A percentile compares a stretch with the other conserved stretches of the same genome.
phyloP scores from a whole-genome alignment of 2,797 vertebrate species.

The Gymnothorax javanicus region DNA sequence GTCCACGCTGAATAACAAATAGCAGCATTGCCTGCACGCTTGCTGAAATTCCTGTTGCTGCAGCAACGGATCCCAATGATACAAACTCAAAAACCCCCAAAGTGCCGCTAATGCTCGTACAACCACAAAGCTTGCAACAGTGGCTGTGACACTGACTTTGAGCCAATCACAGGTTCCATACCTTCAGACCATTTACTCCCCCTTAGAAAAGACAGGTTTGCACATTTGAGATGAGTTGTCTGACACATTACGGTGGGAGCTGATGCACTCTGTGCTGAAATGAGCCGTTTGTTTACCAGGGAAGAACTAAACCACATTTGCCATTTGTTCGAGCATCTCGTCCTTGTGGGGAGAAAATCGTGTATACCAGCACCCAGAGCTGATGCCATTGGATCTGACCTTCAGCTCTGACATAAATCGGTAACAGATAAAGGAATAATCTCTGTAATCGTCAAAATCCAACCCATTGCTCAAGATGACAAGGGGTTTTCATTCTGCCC shows the following conservation, averaged over 20 bases:
- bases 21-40: too few species aligned
- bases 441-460: neutral
- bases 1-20: neutral
- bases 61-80: neutral
- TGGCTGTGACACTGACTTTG: neutral
- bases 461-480: neutral
- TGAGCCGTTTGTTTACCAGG: neutral
- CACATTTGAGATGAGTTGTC: neutral
- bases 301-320: neutral
- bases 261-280: neutral
- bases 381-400: neutral
- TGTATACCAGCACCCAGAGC: neutral
- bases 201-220: neutral
- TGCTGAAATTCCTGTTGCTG: neutral
- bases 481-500: neutral
- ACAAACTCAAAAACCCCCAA: neutral
- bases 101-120: neutral
- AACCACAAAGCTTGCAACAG: neutral
- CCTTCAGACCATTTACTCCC: too few species aligned
- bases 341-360: neutral
- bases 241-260: neutral
- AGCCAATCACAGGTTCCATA: neutral
- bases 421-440: neutral
- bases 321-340: neutral
- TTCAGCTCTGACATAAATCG: neutral